Evolutionary conservation across 2,888 invertebrate genomes (phyloP), one percentile per base, ranked within the genome.

Genomic region (Chrysodeixis includens): DNA sequence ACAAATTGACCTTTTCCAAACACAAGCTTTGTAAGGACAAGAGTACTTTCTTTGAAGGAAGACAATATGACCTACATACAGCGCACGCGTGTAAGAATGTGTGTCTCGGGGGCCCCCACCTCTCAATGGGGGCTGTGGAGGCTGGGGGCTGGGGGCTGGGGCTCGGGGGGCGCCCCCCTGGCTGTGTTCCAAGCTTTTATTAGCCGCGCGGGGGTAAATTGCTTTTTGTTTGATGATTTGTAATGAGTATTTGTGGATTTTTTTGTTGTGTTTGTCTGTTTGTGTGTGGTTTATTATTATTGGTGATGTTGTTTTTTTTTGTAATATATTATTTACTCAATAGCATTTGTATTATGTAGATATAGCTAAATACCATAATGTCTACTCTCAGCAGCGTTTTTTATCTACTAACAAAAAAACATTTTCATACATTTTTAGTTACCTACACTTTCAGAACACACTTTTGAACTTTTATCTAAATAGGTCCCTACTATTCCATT

Each of bases 81-180:
- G 92, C 92, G 92, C 92, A 92, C 87, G 93, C 92, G 92, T 93
- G 88, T 86, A 89, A 88, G 91, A 91, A 92, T 91, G 86, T 92
- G 82, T 90, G 90, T 89, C 88, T 90, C 75, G 87, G 87, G 89
- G 86, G 86, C 71, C 75, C 72, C 83, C 86, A 78, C 72, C 76
- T 84, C 78, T 74, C 78, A 79, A 78, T 65, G 12, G 35, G 35
- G 35, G 35, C 14, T n/a, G 26, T 70, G 84, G 76, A 88, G 87
- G 86, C 88, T 85, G 88, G 88, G 88, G 89, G 89, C 86, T 86
- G 65, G 52, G 56, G 56, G 76, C 89, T 86, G 86, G 65, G 52
- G 57, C 56, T 75, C 79, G 70, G 65, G 65, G 76, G 80, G 60
- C 56, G 61, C 79, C 84, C 83, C 78, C 74, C 78, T 72, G 77